A percentile compares a stretch with the other conserved stretches of the same genome.
Evolutionary conservation across 2,888 invertebrate genomes (phyloP).

Genomic region (Epinotia bilunana): DNA sequence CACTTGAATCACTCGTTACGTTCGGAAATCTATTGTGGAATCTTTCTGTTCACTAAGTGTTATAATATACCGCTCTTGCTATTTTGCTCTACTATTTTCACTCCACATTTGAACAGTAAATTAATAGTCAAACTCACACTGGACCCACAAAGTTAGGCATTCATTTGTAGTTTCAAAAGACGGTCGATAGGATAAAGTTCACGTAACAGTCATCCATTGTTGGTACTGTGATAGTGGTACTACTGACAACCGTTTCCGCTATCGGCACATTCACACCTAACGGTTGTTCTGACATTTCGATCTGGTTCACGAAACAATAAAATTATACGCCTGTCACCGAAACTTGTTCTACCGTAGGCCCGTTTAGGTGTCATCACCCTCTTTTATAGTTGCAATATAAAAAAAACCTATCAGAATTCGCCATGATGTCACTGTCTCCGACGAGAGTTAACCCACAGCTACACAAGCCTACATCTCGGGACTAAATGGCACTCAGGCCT

Average conservation of each 20-base stretch:
- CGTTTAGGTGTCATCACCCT: slow-evolving; percentile 63
- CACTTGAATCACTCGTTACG: too few species aligned
- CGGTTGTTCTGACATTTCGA: slow-evolving; percentile 74
- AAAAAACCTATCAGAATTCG: slow-evolving; percentile 28
- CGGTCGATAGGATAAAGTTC: slow-evolving; percentile 32
- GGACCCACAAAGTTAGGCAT: not conserved
- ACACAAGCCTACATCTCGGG: not conserved
- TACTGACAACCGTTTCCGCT: slow-evolving; percentile 68
- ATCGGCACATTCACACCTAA: slow-evolving; percentile 74
- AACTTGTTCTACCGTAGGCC: slow-evolving; percentile 64
- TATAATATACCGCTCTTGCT: too few species aligned
- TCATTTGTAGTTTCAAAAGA: not conserved
- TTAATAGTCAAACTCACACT: too few species aligned
- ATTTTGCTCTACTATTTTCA: too few species aligned
- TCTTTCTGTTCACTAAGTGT: too few species aligned
- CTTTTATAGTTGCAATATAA: slow-evolving; percentile 39
- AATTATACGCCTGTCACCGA: slow-evolving; percentile 67
- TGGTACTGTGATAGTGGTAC: slow-evolving; percentile 51
- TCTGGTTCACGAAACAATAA: slow-evolving; percentile 80
- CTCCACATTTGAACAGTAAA: too few species aligned
- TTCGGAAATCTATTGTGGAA: too few species aligned
- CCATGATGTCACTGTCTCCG: slow-evolving; percentile 16
- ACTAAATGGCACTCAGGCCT: not conserved
- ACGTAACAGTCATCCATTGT: slow-evolving; percentile 32
- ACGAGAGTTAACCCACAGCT: slow-evolving; percentile 1